A percentile compares a stretch with the other conserved stretches of the same genome.
Conservation (phyloP, 2,888 invertebrate genomes). For the Trichopoda pennipes region DNA sequence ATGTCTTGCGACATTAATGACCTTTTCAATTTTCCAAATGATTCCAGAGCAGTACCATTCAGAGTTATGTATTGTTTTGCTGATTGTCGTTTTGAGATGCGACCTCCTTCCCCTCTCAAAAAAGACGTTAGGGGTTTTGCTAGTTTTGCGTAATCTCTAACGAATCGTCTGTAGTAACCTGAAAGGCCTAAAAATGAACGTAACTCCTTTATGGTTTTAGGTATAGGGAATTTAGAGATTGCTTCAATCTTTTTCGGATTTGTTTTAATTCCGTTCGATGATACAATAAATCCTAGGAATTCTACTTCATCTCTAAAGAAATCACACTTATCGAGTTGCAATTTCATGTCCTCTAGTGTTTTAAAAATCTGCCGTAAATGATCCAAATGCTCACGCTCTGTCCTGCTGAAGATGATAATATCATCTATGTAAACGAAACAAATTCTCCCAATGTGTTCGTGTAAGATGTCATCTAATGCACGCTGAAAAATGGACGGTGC, state of each 20-base stretch:
- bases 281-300: not conserved
- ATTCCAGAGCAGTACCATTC: no score
- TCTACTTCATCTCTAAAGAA: not conserved
- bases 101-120: not conserved
- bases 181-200: slow-evolving; percentile 12
- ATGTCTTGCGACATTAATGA: not conserved
- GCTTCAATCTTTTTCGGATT: not conserved
- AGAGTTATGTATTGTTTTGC: no score
- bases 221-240: not conserved
- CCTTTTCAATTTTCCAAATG: not conserved
- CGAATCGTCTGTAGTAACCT: not conserved
- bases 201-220: not conserved
- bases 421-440: no score
- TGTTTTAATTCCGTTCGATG: not conserved
- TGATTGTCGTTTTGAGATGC: no score
- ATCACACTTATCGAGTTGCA: not conserved
- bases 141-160: no score
- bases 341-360: no score
- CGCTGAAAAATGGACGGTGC: no score
- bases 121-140: not conserved
- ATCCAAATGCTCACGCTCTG: no score
- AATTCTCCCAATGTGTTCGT: no score
- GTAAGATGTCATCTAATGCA: no score
- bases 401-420: no score
- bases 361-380: no score